A percentile compares a stretch with the other conserved stretches of the same genome.
These are phyloP conservation scores for Nansenia antarctica DNA, from an alignment of 2,113 vertebrate genomes.

Conservation along the genomic window DNA sequence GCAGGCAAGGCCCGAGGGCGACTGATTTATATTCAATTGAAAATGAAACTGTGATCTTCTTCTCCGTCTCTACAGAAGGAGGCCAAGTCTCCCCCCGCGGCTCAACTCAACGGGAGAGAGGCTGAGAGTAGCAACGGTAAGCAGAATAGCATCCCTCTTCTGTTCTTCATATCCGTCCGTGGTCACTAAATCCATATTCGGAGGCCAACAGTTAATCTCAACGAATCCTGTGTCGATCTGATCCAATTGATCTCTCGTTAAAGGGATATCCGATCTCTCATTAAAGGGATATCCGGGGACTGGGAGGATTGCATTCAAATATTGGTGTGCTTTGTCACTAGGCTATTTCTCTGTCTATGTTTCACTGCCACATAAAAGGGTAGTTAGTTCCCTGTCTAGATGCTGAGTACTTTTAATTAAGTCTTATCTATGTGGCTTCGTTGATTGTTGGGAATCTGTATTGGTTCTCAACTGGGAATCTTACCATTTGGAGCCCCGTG, in stretches of 20 bases:
- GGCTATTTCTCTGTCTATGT: constrained; percentile 3
- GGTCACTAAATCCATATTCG: not conserved
- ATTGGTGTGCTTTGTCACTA: constrained; percentile 12
- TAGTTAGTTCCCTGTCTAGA: not conserved
- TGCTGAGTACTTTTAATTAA: not conserved
- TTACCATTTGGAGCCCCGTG: too few relatives aligned
- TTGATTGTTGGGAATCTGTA: too few relatives aligned
- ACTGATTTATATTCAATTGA: not conserved
- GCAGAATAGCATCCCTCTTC: not conserved
- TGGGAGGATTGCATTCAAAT: not conserved
- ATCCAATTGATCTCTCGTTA: constrained; percentile 1
- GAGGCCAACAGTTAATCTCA: constrained; percentile 22
- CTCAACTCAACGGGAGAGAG: constrained; percentile 76
- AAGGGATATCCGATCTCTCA: not conserved
- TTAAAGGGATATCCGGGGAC: not conserved
- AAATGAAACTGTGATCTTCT: constrained; percentile 2
- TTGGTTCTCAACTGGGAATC: too few relatives aligned
- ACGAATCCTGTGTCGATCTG: not conserved
- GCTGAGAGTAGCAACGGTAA: constrained; percentile 76
- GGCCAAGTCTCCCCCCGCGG: constrained; percentile 47
- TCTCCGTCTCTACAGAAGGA: constrained; percentile 74
- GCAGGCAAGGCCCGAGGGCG: not conserved
- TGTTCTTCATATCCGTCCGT: not conserved
- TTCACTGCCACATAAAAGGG: not conserved
- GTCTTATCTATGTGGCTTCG: not conserved